Conservation (phyloP, 2,888 invertebrate species). For the Agrilus mali region DNA sequence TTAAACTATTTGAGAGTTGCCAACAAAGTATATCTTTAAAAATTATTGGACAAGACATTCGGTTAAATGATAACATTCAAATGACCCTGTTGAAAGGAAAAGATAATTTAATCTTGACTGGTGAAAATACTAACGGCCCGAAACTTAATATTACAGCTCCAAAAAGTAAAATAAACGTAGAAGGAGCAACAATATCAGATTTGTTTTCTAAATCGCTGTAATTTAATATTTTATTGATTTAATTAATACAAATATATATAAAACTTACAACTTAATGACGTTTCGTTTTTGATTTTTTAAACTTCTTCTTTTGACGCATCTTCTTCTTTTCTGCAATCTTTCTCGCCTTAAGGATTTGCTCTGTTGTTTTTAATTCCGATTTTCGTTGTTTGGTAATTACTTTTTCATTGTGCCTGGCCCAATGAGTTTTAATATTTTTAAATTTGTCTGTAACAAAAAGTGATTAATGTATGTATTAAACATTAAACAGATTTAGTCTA, state of each 20-base stretch:
- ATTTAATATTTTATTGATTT: neutral
- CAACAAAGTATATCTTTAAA: slow-evolving; percentile 20
- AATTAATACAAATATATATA: slow-evolving; percentile 9
- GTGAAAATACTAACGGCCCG: neutral
- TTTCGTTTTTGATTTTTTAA: slow-evolving; percentile 21
- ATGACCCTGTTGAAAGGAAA: neutral
- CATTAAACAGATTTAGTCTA: neutral
- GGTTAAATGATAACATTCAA: slow-evolving; percentile 12
- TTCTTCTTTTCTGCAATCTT: slow-evolving; percentile 50
- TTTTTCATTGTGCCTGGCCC: slow-evolving; percentile 70
- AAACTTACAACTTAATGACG: slow-evolving; percentile 9
- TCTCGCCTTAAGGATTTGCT: slow-evolving; percentile 67
- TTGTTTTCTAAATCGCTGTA: slow-evolving; percentile 2
- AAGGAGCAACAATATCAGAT: slow-evolving; percentile 3
- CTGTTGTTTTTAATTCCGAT: slow-evolving; percentile 56
- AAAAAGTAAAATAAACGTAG: slow-evolving; percentile 1
- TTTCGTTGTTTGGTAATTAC: slow-evolving; percentile 43
- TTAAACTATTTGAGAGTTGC: slow-evolving; percentile 24
- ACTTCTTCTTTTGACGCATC: slow-evolving; percentile 38
- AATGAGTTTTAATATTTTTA: slow-evolving; percentile 51
- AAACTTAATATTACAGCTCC: neutral
- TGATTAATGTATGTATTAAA: neutral
- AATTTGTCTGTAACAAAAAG: slow-evolving; percentile 4
- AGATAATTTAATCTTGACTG: neutral
- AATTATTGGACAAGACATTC: slow-evolving; percentile 11